phyloP scores from a whole-genome alignment of 2,113 vertebrate species.

The Arizona elegans region DNA sequence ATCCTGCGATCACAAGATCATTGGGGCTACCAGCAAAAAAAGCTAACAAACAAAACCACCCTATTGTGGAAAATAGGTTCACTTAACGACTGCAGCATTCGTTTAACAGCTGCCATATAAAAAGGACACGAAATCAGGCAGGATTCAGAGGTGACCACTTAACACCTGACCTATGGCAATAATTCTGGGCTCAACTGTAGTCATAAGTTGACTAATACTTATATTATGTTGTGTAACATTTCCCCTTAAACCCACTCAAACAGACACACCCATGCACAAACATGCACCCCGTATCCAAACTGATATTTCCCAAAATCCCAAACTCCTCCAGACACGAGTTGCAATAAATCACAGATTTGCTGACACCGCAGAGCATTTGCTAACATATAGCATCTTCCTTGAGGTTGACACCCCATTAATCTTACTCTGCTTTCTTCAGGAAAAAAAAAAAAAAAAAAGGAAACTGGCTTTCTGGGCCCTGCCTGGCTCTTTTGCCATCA shows the following conservation, averaged over 20 bases:
- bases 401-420: not conserved
- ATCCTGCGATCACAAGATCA: too few species aligned
- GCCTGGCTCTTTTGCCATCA: not conserved
- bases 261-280: not conserved
- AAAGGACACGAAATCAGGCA: not conserved
- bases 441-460: not conserved
- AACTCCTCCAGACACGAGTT: not conserved
- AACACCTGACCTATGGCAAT: not conserved
- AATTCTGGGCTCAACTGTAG: not conserved
- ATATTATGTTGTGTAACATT: not conserved
- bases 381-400: not conserved
- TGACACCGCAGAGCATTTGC: not conserved
- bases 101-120: not conserved
- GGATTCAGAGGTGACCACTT: not conserved
- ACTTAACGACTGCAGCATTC: not conserved
- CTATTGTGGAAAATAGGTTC: not conserved
- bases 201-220: not conserved
- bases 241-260: not conserved
- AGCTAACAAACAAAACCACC: too few species aligned
- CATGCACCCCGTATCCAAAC: not conserved
- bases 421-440: slow-evolving; percentile 24
- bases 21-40: too few species aligned
- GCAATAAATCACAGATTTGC: not conserved
- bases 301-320: not conserved
- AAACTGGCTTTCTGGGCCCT: not conserved